Base-by-base conservation (phyloP, 2,113 vertebrate species). In the Rhinogobius similis region DNA sequence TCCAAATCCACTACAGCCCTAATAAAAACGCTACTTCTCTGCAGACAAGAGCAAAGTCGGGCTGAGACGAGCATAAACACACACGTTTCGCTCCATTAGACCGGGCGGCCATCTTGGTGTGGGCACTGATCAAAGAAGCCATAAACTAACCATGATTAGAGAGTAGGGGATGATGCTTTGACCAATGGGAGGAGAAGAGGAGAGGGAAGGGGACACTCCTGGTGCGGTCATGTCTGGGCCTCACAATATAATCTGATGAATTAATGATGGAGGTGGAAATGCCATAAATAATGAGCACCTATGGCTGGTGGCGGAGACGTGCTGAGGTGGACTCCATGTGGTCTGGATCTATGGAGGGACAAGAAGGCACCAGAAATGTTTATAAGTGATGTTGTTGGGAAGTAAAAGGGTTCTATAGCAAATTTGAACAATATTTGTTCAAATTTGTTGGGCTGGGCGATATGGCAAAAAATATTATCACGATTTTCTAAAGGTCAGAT, bases 111-210 rank as follows among this genome's bases (percentile, higher is more conserved):
- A 84, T 87, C 68, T 64, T 20, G 43, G 82, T 79, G 79, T 83
- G 59, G 24, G 67, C 66, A 24, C 26, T 74, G 70, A 80, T 86
- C 70, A 73, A 62, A 46, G 53, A 52, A 36, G 24, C 48, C 70
- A 61, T 86, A 84, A 87, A 89, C 82, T 80, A 83, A 81, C 67
- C 68, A 74, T 76, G 83, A 84, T 81, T 83, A 86, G 77, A 63
- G 73, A 79, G n/a, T 53, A 58, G 64, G 66, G 55, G 55, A n/a
- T 58, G 55, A 71, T 81, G 79, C 70, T 73, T 68, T 43, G 65
- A 24, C 26, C 41, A 62, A 20, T 26, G 38, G 53, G 58, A 58
- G 53, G 52, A 27, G 2, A 23, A 58, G 79, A 62, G 70, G 27
- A 48, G 73, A 62, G 70, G 64, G 55, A 29, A 8, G 39, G 77